Conservation (phyloP, 2,888 invertebrate genomes). For the Callosobruchus maculatus region DNA sequence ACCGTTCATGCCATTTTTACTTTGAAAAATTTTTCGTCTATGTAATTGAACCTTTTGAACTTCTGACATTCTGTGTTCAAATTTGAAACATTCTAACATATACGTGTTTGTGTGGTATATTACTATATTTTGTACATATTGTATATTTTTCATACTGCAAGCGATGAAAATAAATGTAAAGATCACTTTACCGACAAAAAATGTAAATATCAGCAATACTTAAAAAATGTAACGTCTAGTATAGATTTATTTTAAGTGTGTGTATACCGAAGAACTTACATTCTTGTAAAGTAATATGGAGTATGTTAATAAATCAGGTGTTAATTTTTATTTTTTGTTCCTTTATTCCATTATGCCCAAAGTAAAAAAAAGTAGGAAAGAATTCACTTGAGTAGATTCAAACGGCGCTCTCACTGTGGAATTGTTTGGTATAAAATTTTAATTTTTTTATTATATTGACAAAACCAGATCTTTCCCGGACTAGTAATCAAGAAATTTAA, state of each 20-base stretch:
- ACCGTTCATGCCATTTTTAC: too few relatives aligned
- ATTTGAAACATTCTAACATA: not conserved
- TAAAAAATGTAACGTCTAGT: not conserved
- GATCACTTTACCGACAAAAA: not conserved
- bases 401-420: too few relatives aligned
- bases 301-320: not conserved
- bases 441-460: too few relatives aligned
- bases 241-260: not conserved
- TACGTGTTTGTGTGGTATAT: not conserved
- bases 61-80: too few relatives aligned
- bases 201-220: not conserved
- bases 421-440: too few relatives aligned
- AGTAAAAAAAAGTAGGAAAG: too few relatives aligned
- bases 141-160: not conserved
- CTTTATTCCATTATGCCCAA: not conserved
- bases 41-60: too few relatives aligned
- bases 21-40: too few relatives aligned
- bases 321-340: not conserved
- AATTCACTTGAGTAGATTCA: too few relatives aligned
- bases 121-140: not conserved
- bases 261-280: not conserved
- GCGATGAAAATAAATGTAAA: not conserved
- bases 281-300: not conserved
- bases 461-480: too few relatives aligned
- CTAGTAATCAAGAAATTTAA: too few relatives aligned